Evolutionary conservation across 2,113 vertebrate species (phyloP), one percentile per base, ranked within the genome.

Genomic region (Stercorarius parasiticus): DNA sequence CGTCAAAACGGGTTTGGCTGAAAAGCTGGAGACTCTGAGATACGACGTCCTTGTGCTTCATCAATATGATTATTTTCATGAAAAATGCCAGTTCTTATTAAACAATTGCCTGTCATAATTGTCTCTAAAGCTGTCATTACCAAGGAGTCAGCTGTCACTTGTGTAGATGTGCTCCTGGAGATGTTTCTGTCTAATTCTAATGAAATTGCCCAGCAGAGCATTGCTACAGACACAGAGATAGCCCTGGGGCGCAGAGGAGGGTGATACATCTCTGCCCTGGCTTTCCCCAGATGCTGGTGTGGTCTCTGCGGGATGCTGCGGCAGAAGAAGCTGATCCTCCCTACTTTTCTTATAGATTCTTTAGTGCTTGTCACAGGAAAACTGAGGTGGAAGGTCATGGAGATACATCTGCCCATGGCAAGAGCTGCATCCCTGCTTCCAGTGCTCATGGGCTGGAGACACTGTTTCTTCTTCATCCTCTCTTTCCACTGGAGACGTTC

Each of bases 111-210:
- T 91, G 80, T 82, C 71, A 74, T 59, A 67, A 88, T 78, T 66
- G 50, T 79, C 80, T 95, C 40, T 49, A 65, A 81, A 91, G 61
- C 65, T 69, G 45, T 91, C 84, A 95, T 79, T 95, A 36, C 53
- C 29, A 52, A 70, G 84, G 17, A 93, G 59, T 79, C 76, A 70
- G n/a, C 90, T 93, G 80, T 86, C 87, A 66, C 30, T 93, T 55
- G 64, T 23, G 56, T 5, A 20, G 53, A 77, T 84, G 50, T 50
- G 50, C 34, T 79, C 32, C 22, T 88, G 80, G 71, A 66, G 70
- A 50, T 11, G 32, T 45, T 88, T 79, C 80, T 79, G 49, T 50
- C 52, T 74, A 59, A 70, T 86, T 86, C 61, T 50, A 45, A 56
- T 32, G 76, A 73, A 73, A 65, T 71, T 59, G 55, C 66, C 81